Base-by-base conservation (phyloP, 2,888 invertebrate genomes). In the Cataglyphis livida region DNA sequence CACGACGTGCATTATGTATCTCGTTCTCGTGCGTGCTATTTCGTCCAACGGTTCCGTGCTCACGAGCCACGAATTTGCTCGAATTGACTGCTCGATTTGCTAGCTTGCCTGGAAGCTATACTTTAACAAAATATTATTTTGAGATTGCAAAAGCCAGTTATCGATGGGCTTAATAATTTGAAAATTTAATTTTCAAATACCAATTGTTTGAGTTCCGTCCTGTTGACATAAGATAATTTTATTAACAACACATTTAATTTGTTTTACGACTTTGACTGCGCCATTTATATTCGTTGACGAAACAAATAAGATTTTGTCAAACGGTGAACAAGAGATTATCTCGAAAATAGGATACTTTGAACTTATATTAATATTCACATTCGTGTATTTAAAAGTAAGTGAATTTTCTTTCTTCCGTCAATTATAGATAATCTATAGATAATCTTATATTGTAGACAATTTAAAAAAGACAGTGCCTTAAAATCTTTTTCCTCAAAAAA, bases 71-170 rank as follows among this genome's bases (percentile, higher is more conserved):
- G 10, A 73, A n/a, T 38, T 54, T 38, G 18, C 25, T 18, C 12
- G 48, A 35, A 21, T 64, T 62, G 21, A 6, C n/a, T 5, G 15
- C 28, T 48, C 21, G 10, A 48, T 21, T 51, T 65, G 21, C 35
- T 25, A 64, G 12, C 35, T 44, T 21, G 62, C 5, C 7, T 41
- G 62, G n/a, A 15, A 48, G 18, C 44, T 21, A n/a, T 1, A 32
- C 35, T 25, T 64, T 51, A 44, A 32, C 44, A 28, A 44, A 74
- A n/a, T 59, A n/a, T 71, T 25, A 71, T 12, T 71, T 57, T 70
- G 54, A 9, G 5, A 2, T 9, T 71, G 3, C 7, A 15, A 10
- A 12, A 59, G 7, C 2, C 18, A 66, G 4, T 28, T 57, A 25
- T 48, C 15, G 7, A 32, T 5, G 51, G n/a, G n/a, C n/a, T n/a